Evolutionary conservation across 2,797 vertebrate genomes (phyloP).

Genomic region (Sebastolobus alascanus): DNA sequence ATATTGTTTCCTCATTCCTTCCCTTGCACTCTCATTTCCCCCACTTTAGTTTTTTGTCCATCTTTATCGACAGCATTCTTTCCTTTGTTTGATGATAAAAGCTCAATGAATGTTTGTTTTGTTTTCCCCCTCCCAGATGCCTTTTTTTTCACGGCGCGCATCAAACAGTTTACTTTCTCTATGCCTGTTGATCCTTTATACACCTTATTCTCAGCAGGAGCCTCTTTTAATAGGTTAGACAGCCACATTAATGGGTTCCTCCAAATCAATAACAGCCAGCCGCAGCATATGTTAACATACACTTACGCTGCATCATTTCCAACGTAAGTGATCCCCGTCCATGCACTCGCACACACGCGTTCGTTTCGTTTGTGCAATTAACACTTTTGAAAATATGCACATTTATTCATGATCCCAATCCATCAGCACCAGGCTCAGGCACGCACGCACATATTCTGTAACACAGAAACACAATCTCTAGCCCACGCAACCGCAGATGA

Average conservation of each 20-base stretch:
- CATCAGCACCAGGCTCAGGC: slow-evolving; percentile 41
- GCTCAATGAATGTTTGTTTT: slow-evolving; percentile 37
- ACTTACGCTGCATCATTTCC: slow-evolving; percentile 41
- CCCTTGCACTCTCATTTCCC: background rate
- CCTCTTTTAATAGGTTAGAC: slow-evolving; percentile 45
- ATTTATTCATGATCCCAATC: slow-evolving; percentile 40
- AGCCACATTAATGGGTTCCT: slow-evolving; percentile 39
- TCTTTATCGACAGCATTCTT: slow-evolving; percentile 25
- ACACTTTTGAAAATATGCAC: slow-evolving; percentile 52
- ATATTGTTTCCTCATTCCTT: background rate
- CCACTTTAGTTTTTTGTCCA: slow-evolving; percentile 1
- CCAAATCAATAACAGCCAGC: slow-evolving; percentile 43
- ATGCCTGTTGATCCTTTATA: slow-evolving; percentile 9
- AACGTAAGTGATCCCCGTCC: slow-evolving; percentile 36
- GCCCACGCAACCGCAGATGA: slow-evolving; percentile 36
- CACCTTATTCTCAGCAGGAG: slow-evolving; percentile 33
- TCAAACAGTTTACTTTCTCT: slow-evolving; percentile 19
- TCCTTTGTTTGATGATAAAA: slow-evolving; percentile 37
- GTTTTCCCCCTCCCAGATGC: slow-evolving; percentile 1
- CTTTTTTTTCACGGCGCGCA: slow-evolving; percentile 11
- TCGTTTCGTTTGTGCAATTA: slow-evolving; percentile 51
- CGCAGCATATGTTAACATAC: slow-evolving; percentile 30
- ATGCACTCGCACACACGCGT: background rate
- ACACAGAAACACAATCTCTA: slow-evolving; percentile 53
- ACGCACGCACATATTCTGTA: slow-evolving; percentile 30